phyloP scores from a whole-genome alignment of 2,797 vertebrate genomes.

The Galagoides demidoff region DNA sequence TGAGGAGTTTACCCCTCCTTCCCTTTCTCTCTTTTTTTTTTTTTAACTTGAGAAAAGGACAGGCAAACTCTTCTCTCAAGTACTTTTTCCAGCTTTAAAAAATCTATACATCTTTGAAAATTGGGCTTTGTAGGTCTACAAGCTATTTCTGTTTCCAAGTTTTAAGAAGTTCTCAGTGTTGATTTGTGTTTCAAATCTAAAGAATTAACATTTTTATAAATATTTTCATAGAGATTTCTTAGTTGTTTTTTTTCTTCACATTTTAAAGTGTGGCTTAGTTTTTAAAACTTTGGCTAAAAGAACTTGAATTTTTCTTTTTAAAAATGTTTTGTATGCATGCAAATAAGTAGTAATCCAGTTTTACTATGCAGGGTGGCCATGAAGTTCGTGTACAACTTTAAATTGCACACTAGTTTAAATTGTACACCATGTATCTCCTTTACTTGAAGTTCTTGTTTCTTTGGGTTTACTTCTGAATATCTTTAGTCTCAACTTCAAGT shows the following conservation, averaged over 20 bases:
- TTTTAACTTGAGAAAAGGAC: background rate
- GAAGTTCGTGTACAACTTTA: too few species aligned
- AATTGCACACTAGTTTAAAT: too few species aligned
- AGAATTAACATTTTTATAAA: slow-evolving; percentile 22
- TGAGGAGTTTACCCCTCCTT: background rate
- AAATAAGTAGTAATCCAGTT: background rate
- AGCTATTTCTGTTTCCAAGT: background rate
- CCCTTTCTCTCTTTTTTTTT: background rate
- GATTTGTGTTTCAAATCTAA: slow-evolving; percentile 2
- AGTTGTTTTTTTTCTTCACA: background rate
- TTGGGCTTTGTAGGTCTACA: background rate
- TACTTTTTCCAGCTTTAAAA: slow-evolving; percentile 15
- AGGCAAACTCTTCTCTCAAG: background rate
- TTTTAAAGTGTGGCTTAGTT: slow-evolving; percentile 2
- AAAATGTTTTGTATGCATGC: background rate
- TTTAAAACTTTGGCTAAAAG: slow-evolving; percentile 16
- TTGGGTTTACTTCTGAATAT: slow-evolving; percentile 13
- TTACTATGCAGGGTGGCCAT: background rate
- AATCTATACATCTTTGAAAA: background rate
- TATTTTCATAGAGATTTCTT: background rate
- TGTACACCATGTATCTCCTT: background rate
- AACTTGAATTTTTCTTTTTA: background rate
- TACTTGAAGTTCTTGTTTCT: background rate
- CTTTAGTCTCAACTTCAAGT: background rate
- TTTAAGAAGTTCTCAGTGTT: slow-evolving; percentile 25